These are phyloP conservation scores for Pheosia gnoma DNA, from an alignment of 2,888 invertebrate species.

Conservation along the genomic window DNA sequence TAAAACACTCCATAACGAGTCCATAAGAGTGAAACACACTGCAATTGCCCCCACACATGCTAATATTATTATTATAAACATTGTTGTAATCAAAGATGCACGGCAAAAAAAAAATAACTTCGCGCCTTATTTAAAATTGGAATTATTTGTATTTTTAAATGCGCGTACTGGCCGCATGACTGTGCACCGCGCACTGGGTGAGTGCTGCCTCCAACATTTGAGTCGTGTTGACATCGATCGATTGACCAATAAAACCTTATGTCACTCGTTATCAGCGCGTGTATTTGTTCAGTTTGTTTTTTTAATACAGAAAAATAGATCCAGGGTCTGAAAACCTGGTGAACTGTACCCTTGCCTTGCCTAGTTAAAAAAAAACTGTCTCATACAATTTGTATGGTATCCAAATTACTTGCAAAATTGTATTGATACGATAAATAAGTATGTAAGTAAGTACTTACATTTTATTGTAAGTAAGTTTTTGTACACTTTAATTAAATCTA, in stretches of 20 bases:
- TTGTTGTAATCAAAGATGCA: slow-evolving; percentile 20
- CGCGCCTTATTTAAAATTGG: slow-evolving; percentile 27
- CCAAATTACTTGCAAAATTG: no score
- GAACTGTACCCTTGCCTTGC: no score
- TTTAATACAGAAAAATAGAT: no score
- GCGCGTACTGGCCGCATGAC: slow-evolving; percentile 44
- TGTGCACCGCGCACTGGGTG: slow-evolving; percentile 42
- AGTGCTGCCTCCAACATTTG: slow-evolving; percentile 32
- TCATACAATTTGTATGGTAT: no score
- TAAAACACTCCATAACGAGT: slow-evolving; percentile 85
- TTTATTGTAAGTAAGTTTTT: not conserved
- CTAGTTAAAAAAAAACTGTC: no score
- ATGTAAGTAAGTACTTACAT: not conserved
- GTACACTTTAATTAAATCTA: not conserved
- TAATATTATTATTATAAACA: slow-evolving; percentile 55
- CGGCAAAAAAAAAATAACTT: not conserved
- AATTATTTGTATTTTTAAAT: slow-evolving; percentile 17
- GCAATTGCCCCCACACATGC: slow-evolving; percentile 81
- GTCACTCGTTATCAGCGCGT: slow-evolving; percentile 37
- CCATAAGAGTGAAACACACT: slow-evolving; percentile 77
- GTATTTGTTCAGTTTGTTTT: not conserved
- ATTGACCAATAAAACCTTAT: slow-evolving; percentile 48
- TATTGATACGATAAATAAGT: no score
- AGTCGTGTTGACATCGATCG: slow-evolving; percentile 28
- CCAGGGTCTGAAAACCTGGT: no score